Conservation (phyloP, 2,797 vertebrate species). For the Hyperoplus lanceolatus region DNA sequence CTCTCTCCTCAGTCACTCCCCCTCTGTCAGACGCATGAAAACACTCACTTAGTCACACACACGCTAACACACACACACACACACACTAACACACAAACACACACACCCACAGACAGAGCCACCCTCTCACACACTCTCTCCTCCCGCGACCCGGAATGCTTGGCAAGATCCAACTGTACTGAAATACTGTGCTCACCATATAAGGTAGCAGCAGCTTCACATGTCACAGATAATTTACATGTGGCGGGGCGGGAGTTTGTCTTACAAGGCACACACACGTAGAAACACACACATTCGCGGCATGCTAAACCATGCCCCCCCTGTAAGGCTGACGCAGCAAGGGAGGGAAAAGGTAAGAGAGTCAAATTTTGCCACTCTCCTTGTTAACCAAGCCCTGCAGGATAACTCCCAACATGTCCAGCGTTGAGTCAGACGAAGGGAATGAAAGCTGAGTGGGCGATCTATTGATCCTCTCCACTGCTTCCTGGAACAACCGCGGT, state of each 20-base stretch:
- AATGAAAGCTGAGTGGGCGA: conserved; percentile 83
- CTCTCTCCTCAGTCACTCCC: conserved; percentile 74
- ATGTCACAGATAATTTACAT: conserved; percentile 92
- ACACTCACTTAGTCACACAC: conserved; percentile 71
- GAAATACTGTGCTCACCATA: conserved; percentile 91
- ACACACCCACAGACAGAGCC: conserved; percentile 74
- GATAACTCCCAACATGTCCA: conserved; percentile 78
- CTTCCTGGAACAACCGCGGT: conserved; percentile 81
- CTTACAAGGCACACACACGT: conserved; percentile 68
- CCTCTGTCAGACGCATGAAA: conserved; percentile 78
- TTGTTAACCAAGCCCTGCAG: conserved; percentile 62
- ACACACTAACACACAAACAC: conserved; percentile 47
- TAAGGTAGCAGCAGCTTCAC: conserved; percentile 90
- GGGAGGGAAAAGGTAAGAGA: conserved; percentile 45
- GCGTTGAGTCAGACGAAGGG: conserved; percentile 80
- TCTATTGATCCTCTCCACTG: conserved; percentile 82
- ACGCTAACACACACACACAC: conserved; percentile 47
- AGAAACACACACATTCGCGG: conserved; percentile 37
- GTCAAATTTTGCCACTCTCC: conserved; percentile 49
- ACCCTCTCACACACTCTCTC: conserved; percentile 82
- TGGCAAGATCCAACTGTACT: conserved; percentile 88
- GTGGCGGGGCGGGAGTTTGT: conserved; percentile 85
- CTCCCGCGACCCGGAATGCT: conserved; percentile 86
- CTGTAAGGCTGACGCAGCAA: conserved; percentile 73
- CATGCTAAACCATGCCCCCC: conserved; percentile 72